Conservation (phyloP, 1,140 invertebrate species). For the Onthophagus taurus region DNA sequence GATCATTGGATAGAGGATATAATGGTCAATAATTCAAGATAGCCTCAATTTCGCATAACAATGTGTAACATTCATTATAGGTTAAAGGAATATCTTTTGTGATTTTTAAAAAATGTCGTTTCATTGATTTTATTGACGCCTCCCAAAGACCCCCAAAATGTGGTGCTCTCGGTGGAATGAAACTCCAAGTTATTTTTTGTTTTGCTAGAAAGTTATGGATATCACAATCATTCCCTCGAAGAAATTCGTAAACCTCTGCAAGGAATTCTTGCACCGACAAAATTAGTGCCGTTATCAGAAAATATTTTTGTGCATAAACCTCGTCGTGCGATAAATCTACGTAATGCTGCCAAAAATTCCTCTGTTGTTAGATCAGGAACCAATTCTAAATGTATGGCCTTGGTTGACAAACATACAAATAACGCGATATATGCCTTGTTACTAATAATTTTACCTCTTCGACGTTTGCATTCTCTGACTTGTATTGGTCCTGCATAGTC, state of each 20-base stretch:
- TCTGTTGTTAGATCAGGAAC: constrained; percentile 33
- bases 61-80: constrained; percentile 17
- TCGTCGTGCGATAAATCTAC: constrained; percentile 30
- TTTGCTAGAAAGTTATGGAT: neutral
- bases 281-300: constrained; percentile 31
- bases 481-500: constrained; percentile 31
- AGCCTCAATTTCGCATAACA: constrained; percentile 24
- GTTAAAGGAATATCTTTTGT: constrained; percentile 14
- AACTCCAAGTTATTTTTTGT: constrained; percentile 18
- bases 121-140: constrained; percentile 13
- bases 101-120: constrained; percentile 14
- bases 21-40: constrained; percentile 29
- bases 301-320: constrained; percentile 24
- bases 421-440: constrained; percentile 36
- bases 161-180: constrained; percentile 13
- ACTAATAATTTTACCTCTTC: constrained; percentile 21
- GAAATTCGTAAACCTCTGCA: neutral
- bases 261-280: constrained; percentile 11
- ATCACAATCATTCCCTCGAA: constrained; percentile 9
- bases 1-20: constrained; percentile 26
- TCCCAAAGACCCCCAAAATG: constrained; percentile 20
- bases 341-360: constrained; percentile 27
- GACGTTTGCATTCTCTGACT: constrained; percentile 9
- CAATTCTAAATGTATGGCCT: constrained; percentile 39
- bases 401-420: constrained; percentile 39